A percentile compares a stretch with the other conserved stretches of the same genome.
Conservation (phyloP, 2,797 vertebrate genomes). For the Hippoglossus hippoglossus region DNA sequence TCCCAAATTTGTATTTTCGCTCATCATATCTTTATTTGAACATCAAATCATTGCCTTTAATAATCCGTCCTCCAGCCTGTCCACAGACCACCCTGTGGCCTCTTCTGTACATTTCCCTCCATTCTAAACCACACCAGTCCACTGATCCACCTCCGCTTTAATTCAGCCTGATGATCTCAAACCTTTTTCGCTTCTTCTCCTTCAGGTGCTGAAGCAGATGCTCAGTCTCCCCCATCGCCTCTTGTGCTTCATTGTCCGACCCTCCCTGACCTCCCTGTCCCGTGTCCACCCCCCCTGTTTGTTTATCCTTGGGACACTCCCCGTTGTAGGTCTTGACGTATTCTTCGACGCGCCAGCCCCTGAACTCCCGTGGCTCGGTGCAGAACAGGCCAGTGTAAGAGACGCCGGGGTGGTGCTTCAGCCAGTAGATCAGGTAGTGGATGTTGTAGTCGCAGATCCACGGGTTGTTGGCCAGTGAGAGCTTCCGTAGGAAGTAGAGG, state of each 20-base stretch:
- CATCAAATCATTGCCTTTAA: slow-evolving; percentile 33
- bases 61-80: slow-evolving; percentile 22
- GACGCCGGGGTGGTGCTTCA: slow-evolving; percentile 93
- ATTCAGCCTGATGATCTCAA: slow-evolving; percentile 82
- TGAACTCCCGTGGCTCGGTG: slow-evolving; percentile 90
- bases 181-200: slow-evolving; percentile 63
- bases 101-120: neutral
- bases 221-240: slow-evolving; percentile 79
- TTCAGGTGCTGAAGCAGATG: slow-evolving; percentile 67
- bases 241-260: slow-evolving; percentile 72
- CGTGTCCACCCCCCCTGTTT: slow-evolving; percentile 77
- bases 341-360: slow-evolving; percentile 92
- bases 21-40: slow-evolving; percentile 2
- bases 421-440: slow-evolving; percentile 98
- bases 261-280: slow-evolving; percentile 59
- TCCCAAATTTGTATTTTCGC: slow-evolving; percentile 2
- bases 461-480: slow-evolving; percentile 91
- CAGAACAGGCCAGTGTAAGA: slow-evolving; percentile 90
- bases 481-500: slow-evolving; percentile 93
- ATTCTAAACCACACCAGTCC: slow-evolving; percentile 1
- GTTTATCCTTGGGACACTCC: slow-evolving; percentile 93
- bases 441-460: slow-evolving; percentile 99
- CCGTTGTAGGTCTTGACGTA: slow-evolving; percentile 97
- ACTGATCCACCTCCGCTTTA: slow-evolving; percentile 50
- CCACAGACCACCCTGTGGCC: slow-evolving; percentile 9